These are phyloP conservation scores for Microplitis demolitor DNA, from an alignment of 1,140 invertebrate genomes.

Conservation along the genomic window DNA sequence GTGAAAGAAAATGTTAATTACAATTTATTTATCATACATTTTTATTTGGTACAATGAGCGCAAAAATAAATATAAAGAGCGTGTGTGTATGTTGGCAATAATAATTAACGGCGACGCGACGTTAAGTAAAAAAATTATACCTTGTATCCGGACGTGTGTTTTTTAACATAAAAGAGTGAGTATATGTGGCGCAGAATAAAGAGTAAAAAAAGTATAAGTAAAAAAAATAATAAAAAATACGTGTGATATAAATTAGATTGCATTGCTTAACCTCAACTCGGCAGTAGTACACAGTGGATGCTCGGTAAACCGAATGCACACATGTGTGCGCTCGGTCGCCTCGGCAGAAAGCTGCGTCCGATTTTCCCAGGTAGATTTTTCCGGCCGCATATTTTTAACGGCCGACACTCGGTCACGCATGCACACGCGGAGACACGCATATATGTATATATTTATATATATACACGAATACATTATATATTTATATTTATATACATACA, in stretches of 20 bases:
- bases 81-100: neutral
- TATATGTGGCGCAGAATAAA: neutral
- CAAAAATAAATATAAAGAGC: neutral
- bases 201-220: slow-evolving; percentile 1
- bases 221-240: slow-evolving; percentile 18
- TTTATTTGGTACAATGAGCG: neutral
- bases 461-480: too few species aligned
- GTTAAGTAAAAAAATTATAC: slow-evolving; percentile 9
- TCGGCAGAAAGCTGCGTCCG: slow-evolving; percentile 29
- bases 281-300: neutral
- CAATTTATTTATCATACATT: neutral
- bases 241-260: slow-evolving; percentile 22
- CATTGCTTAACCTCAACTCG: neutral
- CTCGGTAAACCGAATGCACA: neutral
- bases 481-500: too few species aligned
- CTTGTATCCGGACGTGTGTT: slow-evolving; percentile 1
- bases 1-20: too few species aligned
- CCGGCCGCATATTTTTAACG: slow-evolving; percentile 44
- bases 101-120: neutral
- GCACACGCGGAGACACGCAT: slow-evolving; percentile 8
- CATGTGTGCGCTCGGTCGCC: slow-evolving; percentile 17
- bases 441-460: slow-evolving; percentile 15
- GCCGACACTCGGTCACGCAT: slow-evolving; percentile 30
- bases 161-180: neutral
- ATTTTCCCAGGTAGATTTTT: slow-evolving; percentile 55